These are phyloP conservation scores for Setipinna tenuifilis DNA, from an alignment of 2,797 vertebrate species.

Conservation along the genomic window DNA sequence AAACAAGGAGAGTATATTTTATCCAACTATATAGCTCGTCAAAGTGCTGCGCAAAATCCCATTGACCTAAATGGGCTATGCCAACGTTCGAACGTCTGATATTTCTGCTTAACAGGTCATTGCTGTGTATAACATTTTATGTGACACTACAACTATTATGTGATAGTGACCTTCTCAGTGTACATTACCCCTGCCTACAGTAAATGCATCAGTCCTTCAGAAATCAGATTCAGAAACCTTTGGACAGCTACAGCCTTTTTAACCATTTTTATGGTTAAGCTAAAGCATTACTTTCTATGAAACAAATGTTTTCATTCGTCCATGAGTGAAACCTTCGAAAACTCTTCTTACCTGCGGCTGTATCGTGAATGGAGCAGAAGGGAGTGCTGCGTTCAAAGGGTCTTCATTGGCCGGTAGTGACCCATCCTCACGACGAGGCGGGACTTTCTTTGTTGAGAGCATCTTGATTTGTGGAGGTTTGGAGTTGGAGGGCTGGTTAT, in stretches of 20 bases:
- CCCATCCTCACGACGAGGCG: conserved; percentile 81
- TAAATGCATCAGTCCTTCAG: neutral
- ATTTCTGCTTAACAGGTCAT: too few relatives aligned
- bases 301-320: too few relatives aligned
- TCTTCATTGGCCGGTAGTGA: conserved; percentile 60
- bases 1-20: neutral
- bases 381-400: conserved; percentile 62
- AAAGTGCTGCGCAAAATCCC: too few relatives aligned
- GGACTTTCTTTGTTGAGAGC: conserved; percentile 94
- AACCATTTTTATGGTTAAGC: neutral
- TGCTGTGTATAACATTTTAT: too few relatives aligned
- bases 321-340: too few relatives aligned
- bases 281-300: neutral
- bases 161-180: too few relatives aligned
- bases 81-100: too few relatives aligned
- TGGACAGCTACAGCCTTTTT: neutral
- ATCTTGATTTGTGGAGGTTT: conserved; percentile 99
- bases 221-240: too few relatives aligned
- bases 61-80: too few relatives aligned
- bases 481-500: conserved; percentile 95
- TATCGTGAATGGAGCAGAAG: conserved; percentile 49
- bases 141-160: too few relatives aligned
- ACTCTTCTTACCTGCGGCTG: conserved; percentile 53
- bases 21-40: neutral
- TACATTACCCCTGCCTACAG: too few relatives aligned